Conservation (phyloP, 2,797 vertebrate species). For the Anguilla megastoma region DNA sequence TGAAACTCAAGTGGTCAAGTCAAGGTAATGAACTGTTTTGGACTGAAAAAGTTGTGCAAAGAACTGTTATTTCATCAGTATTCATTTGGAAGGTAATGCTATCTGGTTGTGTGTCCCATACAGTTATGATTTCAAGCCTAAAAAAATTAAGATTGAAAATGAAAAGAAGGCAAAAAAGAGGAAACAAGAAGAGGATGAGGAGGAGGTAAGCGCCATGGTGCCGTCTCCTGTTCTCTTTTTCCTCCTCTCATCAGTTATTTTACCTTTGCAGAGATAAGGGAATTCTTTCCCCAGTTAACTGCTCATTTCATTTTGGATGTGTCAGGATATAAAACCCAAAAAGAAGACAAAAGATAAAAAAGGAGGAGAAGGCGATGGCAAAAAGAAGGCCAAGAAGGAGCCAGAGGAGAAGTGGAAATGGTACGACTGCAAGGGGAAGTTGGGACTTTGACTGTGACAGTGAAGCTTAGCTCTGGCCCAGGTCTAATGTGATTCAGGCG, state of each 20-base stretch:
- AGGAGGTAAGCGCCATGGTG: constrained; percentile 68
- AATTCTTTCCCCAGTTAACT: constrained; percentile 8
- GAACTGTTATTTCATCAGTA: not conserved
- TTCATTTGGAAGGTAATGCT: not conserved
- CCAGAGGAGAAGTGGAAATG: constrained; percentile 98
- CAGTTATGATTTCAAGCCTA: constrained; percentile 84
- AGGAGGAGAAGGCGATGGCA: constrained; percentile 69
- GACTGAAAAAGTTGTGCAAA: not conserved
- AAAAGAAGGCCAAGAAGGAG: constrained; percentile 91
- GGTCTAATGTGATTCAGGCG: constrained; percentile 2
- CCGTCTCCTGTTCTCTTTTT: not conserved
- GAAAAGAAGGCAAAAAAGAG: constrained; percentile 91
- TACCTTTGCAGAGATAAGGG: not conserved
- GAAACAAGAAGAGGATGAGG: constrained; percentile 87
- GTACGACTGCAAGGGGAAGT: constrained; percentile 58
- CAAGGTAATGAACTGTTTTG: not conserved
- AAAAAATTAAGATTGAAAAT: constrained; percentile 91
- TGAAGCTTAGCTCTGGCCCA: constrained; percentile 14
- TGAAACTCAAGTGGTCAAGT: not conserved
- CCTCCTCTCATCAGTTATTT: not conserved
- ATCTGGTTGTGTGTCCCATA: constrained; percentile 45
- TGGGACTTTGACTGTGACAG: not conserved
- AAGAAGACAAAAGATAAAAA: constrained; percentile 89
- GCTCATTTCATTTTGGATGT: constrained; percentile 27
- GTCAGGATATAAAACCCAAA: constrained; percentile 85